Percentiles rank a stretch among this genome's conserved stretches.
These are phyloP conservation scores for Atrichornis clamosus DNA, from an alignment of 2,113 vertebrate genomes.

Conservation along the genomic window DNA sequence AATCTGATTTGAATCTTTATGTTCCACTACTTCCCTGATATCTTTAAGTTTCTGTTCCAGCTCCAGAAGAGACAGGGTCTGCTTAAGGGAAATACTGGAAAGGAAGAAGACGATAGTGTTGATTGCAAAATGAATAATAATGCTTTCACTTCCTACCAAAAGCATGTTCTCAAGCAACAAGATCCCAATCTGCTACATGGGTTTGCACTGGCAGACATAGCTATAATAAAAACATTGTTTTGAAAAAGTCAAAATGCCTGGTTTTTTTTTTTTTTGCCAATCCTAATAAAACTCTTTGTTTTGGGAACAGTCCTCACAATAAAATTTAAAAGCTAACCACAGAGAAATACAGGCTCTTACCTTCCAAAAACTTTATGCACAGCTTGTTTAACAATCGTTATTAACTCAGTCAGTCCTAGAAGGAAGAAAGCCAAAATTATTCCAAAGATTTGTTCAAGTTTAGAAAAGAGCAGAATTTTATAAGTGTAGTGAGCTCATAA, in stretches of 20 bases:
- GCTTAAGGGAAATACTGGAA: conserved; percentile 89
- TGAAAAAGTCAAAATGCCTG: neutral
- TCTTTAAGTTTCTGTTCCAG: conserved; percentile 88
- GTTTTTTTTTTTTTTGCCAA: neutral
- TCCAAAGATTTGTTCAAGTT: neutral
- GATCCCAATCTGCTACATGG: neutral
- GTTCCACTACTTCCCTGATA: conserved; percentile 85
- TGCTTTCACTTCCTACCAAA: neutral
- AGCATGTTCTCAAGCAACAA: neutral
- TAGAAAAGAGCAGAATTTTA: neutral
- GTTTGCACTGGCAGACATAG: neutral
- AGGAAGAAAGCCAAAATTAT: conserved; percentile 18
- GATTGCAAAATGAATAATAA: neutral
- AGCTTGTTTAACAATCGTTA: conserved; percentile 89
- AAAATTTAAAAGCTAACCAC: neutral
- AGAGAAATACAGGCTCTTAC: conserved; percentile 68
- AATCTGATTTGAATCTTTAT: conserved; percentile 40
- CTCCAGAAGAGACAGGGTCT: conserved; percentile 89
- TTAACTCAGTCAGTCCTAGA: conserved; percentile 87
- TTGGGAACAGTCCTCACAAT: neutral
- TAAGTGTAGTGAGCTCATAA: neutral
- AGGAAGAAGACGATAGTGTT: neutral
- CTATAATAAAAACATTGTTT: neutral
- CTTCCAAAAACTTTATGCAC: conserved; percentile 87
- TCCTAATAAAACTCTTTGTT: neutral